phyloP scores from a whole-genome alignment of 2,888 invertebrate species.

The Tetragonisca angustula region DNA sequence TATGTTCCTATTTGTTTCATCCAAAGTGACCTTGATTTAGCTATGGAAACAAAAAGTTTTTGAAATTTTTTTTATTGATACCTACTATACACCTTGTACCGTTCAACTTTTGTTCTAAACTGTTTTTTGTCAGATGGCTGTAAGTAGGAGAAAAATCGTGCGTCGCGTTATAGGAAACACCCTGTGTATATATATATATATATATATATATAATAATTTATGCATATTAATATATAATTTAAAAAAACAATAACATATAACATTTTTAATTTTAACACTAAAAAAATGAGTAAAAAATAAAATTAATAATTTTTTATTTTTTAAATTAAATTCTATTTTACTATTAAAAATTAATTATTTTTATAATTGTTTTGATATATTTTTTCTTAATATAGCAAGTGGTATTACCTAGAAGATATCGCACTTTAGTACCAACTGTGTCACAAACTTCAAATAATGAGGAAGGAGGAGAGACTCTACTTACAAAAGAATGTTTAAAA shows the following conservation, averaged over 20 bases:
- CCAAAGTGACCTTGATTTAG: too few species aligned
- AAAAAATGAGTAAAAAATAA: not conserved
- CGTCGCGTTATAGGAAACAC: too few species aligned
- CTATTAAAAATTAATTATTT: not conserved
- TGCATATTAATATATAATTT: conserved; percentile 4
- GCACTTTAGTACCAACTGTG: conserved; percentile 89
- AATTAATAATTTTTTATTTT: not conserved
- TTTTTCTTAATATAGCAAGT: conserved; percentile 87
- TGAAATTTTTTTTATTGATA: too few species aligned
- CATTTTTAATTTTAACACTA: not conserved
- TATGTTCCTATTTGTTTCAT: too few species aligned
- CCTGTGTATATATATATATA: too few species aligned
- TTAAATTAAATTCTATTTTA: too few species aligned
- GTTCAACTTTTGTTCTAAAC: too few species aligned
- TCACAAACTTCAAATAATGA: conserved; percentile 85
- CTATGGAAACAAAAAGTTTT: too few species aligned
- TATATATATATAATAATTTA: not conserved
- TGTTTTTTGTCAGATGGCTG: too few species aligned
- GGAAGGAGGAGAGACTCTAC: conserved; percentile 85
- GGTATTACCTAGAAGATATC: conserved; percentile 91
- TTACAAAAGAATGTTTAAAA: conserved; percentile 89
- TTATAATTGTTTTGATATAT: not conserved
- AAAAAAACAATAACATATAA: not conserved
- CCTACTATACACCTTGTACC: too few species aligned
- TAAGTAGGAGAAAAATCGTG: too few species aligned